Evolutionary conservation across 1,140 invertebrate genomes (phyloP).

Genomic region (Lepidurus arcticus): DNA sequence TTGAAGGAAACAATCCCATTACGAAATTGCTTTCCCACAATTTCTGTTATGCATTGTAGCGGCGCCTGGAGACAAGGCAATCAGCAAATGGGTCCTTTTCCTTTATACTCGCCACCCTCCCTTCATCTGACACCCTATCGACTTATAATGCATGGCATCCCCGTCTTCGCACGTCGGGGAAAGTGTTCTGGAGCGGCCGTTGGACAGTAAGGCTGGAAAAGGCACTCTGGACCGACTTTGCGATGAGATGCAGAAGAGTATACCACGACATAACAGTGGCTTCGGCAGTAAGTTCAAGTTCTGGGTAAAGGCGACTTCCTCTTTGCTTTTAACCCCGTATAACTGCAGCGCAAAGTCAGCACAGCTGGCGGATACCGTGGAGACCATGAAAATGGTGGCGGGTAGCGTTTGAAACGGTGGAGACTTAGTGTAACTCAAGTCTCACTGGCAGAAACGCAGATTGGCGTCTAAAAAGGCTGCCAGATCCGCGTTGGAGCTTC

Average conservation of each 20-base stretch:
- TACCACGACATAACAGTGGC: neutral
- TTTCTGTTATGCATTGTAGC: constrained; percentile 9
- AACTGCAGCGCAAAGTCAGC: neutral
- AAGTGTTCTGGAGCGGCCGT: neutral
- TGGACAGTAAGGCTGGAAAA: neutral
- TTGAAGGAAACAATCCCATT: constrained; percentile 2
- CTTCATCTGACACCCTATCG: constrained; percentile 14
- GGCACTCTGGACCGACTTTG: neutral
- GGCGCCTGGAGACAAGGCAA: constrained; percentile 20
- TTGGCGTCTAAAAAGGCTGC: constrained; percentile 18
- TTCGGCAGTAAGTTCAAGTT: neutral
- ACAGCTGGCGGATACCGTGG: no score
- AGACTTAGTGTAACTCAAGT: neutral
- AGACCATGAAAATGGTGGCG: neutral
- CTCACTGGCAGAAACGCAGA: constrained; percentile 5
- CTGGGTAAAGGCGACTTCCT: neutral
- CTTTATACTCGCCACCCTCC: neutral
- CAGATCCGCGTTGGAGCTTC: neutral
- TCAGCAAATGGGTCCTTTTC: constrained; percentile 1
- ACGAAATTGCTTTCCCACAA: constrained; percentile 1
- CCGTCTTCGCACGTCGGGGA: constrained; percentile 12
- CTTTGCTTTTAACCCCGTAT: neutral
- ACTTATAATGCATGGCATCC: constrained; percentile 15
- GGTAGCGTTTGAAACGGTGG: neutral
- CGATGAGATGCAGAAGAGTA: neutral